Percentiles rank a stretch among this genome's conserved stretches.
phyloP scores from a whole-genome alignment of 2,888 invertebrate genomes.

The Palloptera scutellata region DNA sequence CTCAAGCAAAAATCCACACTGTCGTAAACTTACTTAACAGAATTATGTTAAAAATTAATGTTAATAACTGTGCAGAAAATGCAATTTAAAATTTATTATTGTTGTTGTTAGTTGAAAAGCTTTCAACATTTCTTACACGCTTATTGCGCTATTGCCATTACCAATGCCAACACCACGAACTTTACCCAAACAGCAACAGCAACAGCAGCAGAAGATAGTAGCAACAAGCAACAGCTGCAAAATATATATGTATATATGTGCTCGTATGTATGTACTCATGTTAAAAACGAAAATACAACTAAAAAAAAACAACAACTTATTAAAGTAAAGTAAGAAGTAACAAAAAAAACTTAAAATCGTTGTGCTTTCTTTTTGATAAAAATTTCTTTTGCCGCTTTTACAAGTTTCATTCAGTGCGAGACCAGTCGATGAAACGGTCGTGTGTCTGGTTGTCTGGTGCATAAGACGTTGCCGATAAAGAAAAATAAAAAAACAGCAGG shows the following conservation, averaged over 20 bases:
- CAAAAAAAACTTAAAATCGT: background rate
- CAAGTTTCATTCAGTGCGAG: constrained; percentile 59
- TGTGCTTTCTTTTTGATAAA: constrained; percentile 57
- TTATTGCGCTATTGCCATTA: no score
- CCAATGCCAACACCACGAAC: no score
- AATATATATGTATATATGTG: constrained; percentile 16
- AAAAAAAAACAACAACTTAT: constrained; percentile 34
- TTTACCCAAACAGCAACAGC: constrained; percentile 14
- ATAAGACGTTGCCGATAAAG: no score
- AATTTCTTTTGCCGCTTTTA: constrained; percentile 56
- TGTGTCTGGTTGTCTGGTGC: constrained; percentile 35
- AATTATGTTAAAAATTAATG: no score
- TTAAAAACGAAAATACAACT: background rate
- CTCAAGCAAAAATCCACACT: no score
- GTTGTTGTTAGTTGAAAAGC: no score
- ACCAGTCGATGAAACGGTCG: constrained; percentile 54
- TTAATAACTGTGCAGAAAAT: no score
- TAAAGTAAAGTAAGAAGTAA: constrained; percentile 33
- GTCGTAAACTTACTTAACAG: no score
- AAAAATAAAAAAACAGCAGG: constrained; percentile 11
- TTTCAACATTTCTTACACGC: no score
- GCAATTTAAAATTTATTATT: no score
- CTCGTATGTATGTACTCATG: background rate
- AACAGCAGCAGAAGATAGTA: constrained; percentile 16
- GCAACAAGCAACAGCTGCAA: constrained; percentile 31